Evolutionary conservation across 35 echinoderm and acorn worm species (phyloP).

Genomic region (Ophiothrix spiculata): DNA sequence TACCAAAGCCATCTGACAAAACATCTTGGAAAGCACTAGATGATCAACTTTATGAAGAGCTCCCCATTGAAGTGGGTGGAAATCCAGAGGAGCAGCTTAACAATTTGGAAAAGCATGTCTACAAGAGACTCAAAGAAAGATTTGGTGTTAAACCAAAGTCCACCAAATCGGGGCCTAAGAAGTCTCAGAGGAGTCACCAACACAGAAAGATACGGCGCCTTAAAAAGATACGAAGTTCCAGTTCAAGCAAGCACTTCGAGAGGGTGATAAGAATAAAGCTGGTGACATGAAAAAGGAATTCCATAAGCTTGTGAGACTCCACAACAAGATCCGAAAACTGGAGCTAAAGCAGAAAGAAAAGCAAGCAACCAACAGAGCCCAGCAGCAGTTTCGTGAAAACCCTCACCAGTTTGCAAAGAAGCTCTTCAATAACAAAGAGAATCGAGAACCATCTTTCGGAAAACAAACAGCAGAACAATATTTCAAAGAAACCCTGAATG

Average conservation of each 20-base stretch:
- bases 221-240: background rate
- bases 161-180: background rate
- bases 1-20: conserved; percentile 15
- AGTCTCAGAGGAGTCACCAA: background rate
- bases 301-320: conserved; percentile 8
- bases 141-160: background rate
- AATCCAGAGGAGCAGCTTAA: conserved; percentile 3
- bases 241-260: background rate
- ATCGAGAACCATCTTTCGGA: background rate
- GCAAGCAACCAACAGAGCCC: background rate
- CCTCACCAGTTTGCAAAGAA: conserved; percentile 1
- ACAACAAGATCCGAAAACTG: background rate
- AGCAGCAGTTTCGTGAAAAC: background rate
- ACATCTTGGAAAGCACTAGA: background rate
- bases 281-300: background rate
- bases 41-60: background rate
- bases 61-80: background rate
- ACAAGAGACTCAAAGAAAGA: conserved; percentile 12
- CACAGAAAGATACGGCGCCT: background rate
- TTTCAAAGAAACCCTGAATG: no score
- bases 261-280: background rate
- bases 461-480: no score
- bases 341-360: background rate
- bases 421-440: background rate
- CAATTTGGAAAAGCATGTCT: background rate